Base-by-base conservation (phyloP, 2,113 vertebrate species). In the Scalopus aquaticus region DNA sequence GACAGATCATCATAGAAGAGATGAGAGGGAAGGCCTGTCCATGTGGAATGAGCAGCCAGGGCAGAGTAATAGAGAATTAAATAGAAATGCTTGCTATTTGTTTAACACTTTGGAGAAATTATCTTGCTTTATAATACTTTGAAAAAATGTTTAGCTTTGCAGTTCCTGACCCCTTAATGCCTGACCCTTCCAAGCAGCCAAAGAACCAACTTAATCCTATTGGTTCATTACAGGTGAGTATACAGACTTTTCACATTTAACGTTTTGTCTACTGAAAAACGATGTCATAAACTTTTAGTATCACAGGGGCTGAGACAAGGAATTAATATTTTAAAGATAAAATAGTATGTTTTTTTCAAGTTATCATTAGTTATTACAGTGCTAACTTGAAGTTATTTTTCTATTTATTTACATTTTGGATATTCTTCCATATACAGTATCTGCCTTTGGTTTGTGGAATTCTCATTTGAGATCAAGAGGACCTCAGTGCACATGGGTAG, bases 141-240 rank as follows among this genome's bases (percentile, higher is more conserved):
- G 5, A 54, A 86, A 92, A 93, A 92, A 93, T 94, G 94, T 97
- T 97, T 95, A 98, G 98, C 95, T 97, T 98, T 97, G 96, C 98
- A 96, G 93, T 97, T 95, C 97, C 97, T 93, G 97, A 98, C 56
- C 95, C 97, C n/a, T 90, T 94, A 95, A 96, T 95, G 90, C 97
- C 96, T 89, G 98, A 98, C 72, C 95, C 96, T 95, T 86, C 96
- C 46, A 98, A 98, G 92, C 97, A 97, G 92, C 93, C 98, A 91
- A 97, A 97, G 95, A 98, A 98, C 86, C 98, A 98, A 81, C 95
- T 97, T 92, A 98, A 98, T 95, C 97, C 98, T 73, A 96, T 98
- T 90, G 98, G 98, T 62, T 97, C 96, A 65, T 95, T 98, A 93
- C 98, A 98, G 97, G 98, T 98, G 96, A 96, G 97, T 17, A 9